Evolutionary conservation across 2,113 vertebrate genomes (phyloP).

Genomic region (Ctenomys sociabilis): DNA sequence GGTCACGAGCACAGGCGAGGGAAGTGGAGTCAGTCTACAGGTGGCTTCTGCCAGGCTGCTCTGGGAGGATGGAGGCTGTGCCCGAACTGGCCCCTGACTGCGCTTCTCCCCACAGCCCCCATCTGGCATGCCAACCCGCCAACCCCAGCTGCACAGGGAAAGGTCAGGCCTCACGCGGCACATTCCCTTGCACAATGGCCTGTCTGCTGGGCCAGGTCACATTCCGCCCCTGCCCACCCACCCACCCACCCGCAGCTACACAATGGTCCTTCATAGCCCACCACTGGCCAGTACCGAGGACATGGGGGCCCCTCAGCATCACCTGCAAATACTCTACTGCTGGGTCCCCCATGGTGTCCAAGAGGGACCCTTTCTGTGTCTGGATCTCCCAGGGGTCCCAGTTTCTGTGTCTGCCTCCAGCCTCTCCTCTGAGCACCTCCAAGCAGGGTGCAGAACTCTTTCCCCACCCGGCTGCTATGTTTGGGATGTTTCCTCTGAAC

Average conservation of each 20-base stretch:
- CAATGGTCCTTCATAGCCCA: slow-evolving; percentile 76
- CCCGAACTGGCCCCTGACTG: not conserved
- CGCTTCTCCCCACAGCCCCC: slow-evolving; percentile 51
- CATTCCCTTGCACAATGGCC: slow-evolving; percentile 79
- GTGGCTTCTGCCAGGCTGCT: not conserved
- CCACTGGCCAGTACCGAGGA: not conserved
- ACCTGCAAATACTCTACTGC: not conserved
- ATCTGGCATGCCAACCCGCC: slow-evolving; percentile 74
- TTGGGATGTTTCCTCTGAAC: not conserved
- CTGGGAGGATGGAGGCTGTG: not conserved
- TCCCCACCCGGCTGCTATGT: not conserved
- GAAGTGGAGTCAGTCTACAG: not conserved
- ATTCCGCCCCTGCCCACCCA: slow-evolving; percentile 74
- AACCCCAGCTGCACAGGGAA: slow-evolving; percentile 65
- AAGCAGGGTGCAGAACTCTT: not conserved
- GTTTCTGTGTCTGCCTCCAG: not conserved
- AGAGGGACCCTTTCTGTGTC: not conserved
- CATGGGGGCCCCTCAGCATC: not conserved
- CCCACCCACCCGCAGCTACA: slow-evolving; percentile 53
- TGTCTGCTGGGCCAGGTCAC: slow-evolving; percentile 37
- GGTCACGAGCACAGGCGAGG: not conserved
- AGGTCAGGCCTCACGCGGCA: slow-evolving; percentile 78
- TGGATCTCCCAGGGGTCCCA: not conserved
- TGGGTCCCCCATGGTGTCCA: too few relatives aligned
- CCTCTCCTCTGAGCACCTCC: not conserved